Percentiles rank a stretch among this genome's conserved stretches.
Conservation (phyloP, 2,797 vertebrate genomes). For the Labroides dimidiatus region DNA sequence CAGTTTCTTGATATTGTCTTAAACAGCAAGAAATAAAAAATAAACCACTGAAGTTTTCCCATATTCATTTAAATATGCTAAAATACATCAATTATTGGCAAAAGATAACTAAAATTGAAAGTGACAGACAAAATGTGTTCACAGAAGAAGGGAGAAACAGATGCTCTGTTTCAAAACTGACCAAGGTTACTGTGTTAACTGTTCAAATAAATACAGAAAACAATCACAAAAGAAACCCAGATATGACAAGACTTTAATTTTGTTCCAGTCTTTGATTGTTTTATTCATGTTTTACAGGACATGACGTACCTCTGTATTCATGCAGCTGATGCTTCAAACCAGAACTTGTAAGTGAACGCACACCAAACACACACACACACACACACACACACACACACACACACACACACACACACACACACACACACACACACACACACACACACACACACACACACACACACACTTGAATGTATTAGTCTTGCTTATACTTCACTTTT, state of each 20-base stretch:
- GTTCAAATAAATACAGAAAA: background rate
- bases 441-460: conserved; percentile 20
- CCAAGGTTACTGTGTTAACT: background rate
- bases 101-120: too few species aligned
- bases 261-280: background rate
- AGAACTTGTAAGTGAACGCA: conserved; percentile 91
- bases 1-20: background rate
- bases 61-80: background rate
- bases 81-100: background rate
- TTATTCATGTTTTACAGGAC: conserved; percentile 79
- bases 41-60: too few species aligned
- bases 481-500: background rate
- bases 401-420: conserved; percentile 17
- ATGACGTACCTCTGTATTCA: conserved; percentile 92
- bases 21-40: background rate
- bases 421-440: conserved; percentile 16
- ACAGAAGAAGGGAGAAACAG: background rate
- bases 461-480: conserved; percentile 5
- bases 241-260: background rate
- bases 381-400: conserved; percentile 17
- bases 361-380: conserved; percentile 17
- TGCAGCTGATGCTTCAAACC: conserved; percentile 88
- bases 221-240: too few species aligned
- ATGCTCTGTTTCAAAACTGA: background rate
- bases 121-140: background rate